A percentile compares a stretch with the other conserved stretches of the same genome.
Conservation (phyloP, 92 coral and sea anemone species). For the Ricordea florida region DNA sequence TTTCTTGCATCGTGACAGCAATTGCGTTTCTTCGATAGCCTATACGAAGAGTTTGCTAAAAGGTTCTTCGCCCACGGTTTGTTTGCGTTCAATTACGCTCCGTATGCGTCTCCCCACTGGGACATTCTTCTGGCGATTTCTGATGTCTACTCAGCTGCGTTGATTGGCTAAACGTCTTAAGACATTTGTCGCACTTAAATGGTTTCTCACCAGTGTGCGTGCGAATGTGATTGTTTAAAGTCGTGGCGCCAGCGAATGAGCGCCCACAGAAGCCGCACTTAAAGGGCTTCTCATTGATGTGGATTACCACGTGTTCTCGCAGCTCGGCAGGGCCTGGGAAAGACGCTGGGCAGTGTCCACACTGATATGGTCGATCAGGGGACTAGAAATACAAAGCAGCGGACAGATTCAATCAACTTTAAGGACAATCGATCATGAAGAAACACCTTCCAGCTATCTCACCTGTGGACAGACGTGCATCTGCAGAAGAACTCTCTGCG, state of each 20-base stretch:
- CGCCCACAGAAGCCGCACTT: slow-evolving; percentile 99
- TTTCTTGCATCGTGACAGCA: too few relatives aligned
- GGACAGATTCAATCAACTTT: not conserved
- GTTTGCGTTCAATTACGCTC: not conserved
- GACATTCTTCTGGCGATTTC: slow-evolving; percentile 88
- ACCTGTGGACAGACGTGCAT: slow-evolving; percentile 94
- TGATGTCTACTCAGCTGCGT: slow-evolving; percentile 97
- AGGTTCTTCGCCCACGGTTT: not conserved
- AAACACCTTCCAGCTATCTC: not conserved
- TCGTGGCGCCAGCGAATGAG: slow-evolving; percentile 98
- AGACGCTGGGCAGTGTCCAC: slow-evolving; percentile 97
- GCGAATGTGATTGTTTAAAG: slow-evolving; percentile 93
- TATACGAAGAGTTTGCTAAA: too few relatives aligned
- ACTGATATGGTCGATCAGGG: slow-evolving; percentile 94
- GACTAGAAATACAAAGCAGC: slow-evolving; percentile 5
- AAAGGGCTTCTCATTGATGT: slow-evolving; percentile 97
- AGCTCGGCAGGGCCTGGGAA: slow-evolving; percentile 88
- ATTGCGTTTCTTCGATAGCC: too few relatives aligned
- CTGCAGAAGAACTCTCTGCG: slow-evolving; percentile 91
- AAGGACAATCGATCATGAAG: not conserved
- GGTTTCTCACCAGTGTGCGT: slow-evolving; percentile 99
- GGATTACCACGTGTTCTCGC: slow-evolving; percentile 94
- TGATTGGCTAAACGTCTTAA: slow-evolving; percentile 84
- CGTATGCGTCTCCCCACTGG: not conserved
- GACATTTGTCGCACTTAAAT: slow-evolving; percentile 89